Base-by-base conservation (phyloP, 53 echinoderm and acorn worm species). In the Holothuria scabra region DNA sequence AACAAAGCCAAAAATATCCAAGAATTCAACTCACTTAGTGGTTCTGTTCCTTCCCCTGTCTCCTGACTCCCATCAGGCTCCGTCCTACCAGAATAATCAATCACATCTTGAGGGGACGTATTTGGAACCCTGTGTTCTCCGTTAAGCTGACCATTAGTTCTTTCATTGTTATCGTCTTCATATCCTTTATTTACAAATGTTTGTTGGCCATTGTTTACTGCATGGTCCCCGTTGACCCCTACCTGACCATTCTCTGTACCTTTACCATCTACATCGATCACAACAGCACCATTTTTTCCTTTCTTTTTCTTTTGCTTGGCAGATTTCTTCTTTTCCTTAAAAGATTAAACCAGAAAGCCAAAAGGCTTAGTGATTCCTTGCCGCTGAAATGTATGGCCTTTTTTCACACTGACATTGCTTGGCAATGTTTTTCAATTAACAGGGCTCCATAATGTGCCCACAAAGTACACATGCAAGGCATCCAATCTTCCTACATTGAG, bases 281-380 rank as follows among this genome's bases (percentile, higher is more conserved):
- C 34, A 12, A 63, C 63, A 5, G 33, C 59, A 60, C 74, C 41
- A 34, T 85, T 85, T 37, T 85, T 75, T 12, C 44, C 20, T 46
- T 75, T 85, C 63, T 75, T 85, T 37, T 61, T 60, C 44, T 41
- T 75, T 60, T 74, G 58, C 18, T 70, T 69, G 7, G 20, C 75
- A 5, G 48, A 0, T 41, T 70, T 58, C n/a, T 84, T 72, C 26
- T 60, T 25, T 72, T 70, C 72, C 59, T 84, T 9, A 3, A 11
- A 2, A 20, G 11, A 67, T 6, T 2, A 30, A 52, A 18, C 52
- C 0, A 52, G 18, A 48, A 52, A n/a, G n/a, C n/a, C n/a, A n/a
- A n/a, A n/a, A n/a, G n/a, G n/a, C n/a, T n/a, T n/a, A n/a, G n/a
- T n/a, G n/a, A n/a, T n/a, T n/a, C n/a, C n/a, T n/a, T n/a, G n/a